phyloP scores from a whole-genome alignment of 2,113 vertebrate species.

The Saccopteryx bilineata region DNA sequence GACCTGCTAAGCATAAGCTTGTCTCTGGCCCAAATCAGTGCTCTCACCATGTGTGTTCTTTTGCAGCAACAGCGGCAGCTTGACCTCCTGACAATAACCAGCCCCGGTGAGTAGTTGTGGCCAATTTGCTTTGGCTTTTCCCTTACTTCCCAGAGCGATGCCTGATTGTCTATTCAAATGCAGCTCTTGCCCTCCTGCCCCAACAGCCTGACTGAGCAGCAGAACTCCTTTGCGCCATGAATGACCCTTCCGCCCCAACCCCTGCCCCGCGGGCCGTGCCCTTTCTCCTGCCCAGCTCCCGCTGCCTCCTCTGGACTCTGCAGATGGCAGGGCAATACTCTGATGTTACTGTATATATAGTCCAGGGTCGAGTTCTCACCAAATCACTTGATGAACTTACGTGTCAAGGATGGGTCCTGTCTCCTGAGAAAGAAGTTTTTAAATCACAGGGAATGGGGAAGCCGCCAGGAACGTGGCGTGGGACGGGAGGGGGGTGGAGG shows the following conservation, averaged over 20 bases:
- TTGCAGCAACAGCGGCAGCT: constrained; percentile 98
- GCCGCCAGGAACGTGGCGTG: background rate
- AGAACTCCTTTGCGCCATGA: background rate
- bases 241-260: background rate
- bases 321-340: background rate
- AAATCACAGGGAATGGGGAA: background rate
- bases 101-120: constrained; percentile 91
- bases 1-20: constrained; percentile 78
- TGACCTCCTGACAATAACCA: constrained; percentile 98
- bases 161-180: background rate
- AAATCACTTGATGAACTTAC: background rate
- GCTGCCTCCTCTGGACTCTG: background rate
- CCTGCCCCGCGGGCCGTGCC: background rate
- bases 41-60: constrained; percentile 87
- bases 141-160: background rate
- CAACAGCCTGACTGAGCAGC: background rate
- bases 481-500: background rate
- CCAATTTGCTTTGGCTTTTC: constrained; percentile 51
- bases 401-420: background rate
- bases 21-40: constrained; percentile 75
- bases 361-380: background rate
- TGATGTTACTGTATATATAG: background rate
- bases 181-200: background rate
- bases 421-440: constrained; percentile 37
- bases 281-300: background rate